Conservation (phyloP, 2,113 vertebrate genomes). For the Mastomys natalensis region DNA sequence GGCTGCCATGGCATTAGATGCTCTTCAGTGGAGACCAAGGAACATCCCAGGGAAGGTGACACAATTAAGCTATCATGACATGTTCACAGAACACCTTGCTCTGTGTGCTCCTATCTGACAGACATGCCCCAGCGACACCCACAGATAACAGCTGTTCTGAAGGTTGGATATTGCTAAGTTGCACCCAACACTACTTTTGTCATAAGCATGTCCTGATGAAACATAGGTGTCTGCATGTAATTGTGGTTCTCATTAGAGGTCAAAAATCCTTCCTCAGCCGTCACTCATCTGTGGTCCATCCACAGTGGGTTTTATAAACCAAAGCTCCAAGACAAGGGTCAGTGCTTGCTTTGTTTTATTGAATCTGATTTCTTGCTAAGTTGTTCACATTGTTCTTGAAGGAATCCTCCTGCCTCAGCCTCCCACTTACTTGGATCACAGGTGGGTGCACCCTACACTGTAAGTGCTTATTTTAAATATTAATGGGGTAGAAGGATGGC, state of each 20-base stretch:
- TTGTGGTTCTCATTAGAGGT: background rate
- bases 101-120: constrained; percentile 63
- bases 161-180: constrained; percentile 59
- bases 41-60: constrained; percentile 58
- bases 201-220: constrained; percentile 18
- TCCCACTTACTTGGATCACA: background rate
- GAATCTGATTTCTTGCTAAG: background rate
- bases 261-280: constrained; percentile 23
- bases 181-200: constrained; percentile 24
- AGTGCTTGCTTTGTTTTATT: background rate
- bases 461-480: background rate
- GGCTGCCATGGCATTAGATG: background rate
- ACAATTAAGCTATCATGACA: constrained; percentile 72
- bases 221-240: background rate
- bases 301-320: background rate
- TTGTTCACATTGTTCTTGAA: background rate
- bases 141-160: constrained; percentile 72
- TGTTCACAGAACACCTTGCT: constrained; percentile 63
- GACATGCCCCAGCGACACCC: constrained; percentile 23
- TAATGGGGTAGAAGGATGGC: background rate
- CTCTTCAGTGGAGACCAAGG: constrained; percentile 25
- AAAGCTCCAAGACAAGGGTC: background rate
- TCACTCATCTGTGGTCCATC: background rate
- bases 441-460: background rate
- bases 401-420: background rate